Evolutionary conservation across 2,888 invertebrate genomes (phyloP).

Genomic region (Panopea generosa): DNA sequence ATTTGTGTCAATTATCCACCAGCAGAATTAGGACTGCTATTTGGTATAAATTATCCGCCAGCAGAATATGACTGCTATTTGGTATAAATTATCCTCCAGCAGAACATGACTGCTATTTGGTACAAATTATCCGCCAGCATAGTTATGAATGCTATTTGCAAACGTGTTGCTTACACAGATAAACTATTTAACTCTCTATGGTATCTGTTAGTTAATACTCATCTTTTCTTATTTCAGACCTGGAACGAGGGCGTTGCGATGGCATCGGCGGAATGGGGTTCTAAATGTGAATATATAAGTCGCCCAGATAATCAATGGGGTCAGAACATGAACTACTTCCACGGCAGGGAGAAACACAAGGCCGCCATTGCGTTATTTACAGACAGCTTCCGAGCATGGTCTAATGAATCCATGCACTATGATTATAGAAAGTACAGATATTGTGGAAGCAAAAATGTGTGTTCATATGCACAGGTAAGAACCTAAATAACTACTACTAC

Average conservation of each 20-base stretch:
- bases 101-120: too few species aligned
- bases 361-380: slow-evolving; percentile 40
- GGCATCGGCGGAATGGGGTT: slow-evolving; percentile 62
- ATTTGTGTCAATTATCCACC: too few species aligned
- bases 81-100: too few species aligned
- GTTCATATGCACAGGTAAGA: slow-evolving; percentile 64
- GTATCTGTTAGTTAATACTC: too few species aligned
- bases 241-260: slow-evolving; percentile 65
- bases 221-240: slow-evolving; percentile 43
- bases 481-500: too few species aligned
- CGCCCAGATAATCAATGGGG: slow-evolving; percentile 64
- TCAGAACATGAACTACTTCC: slow-evolving; percentile 62
- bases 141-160: too few species aligned
- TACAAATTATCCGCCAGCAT: too few species aligned
- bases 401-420: slow-evolving; percentile 52
- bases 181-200: too few species aligned
- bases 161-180: too few species aligned
- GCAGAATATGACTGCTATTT: too few species aligned
- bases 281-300: slow-evolving; percentile 60
- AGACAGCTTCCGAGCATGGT: slow-evolving; percentile 54
- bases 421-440: slow-evolving; percentile 48
- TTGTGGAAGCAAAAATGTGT: slow-evolving; percentile 57
- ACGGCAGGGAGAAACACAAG: slow-evolving; percentile 38
- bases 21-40: too few species aligned
- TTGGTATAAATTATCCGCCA: too few species aligned